phyloP scores from a whole-genome alignment of 2,113 vertebrate species.

The Ahaetulla prasina region DNA sequence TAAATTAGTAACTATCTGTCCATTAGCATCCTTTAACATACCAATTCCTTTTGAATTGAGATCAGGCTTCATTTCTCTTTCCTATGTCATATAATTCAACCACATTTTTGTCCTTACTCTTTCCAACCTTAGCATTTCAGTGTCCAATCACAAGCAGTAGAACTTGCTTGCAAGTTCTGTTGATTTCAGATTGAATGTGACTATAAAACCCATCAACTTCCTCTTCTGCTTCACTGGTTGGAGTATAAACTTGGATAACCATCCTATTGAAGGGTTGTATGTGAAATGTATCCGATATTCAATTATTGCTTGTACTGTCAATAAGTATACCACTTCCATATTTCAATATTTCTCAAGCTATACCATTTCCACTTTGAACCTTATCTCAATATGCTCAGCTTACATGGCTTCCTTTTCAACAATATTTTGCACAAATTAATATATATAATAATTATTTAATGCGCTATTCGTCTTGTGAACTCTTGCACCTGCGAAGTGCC shows the following conservation, averaged over 20 bases:
- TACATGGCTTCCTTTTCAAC: not conserved
- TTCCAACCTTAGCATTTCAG: not conserved
- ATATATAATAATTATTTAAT: not conserved
- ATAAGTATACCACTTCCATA: not conserved
- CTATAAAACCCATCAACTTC: not conserved
- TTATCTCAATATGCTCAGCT: not conserved
- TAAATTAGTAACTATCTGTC: not conserved
- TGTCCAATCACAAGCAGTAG: not conserved
- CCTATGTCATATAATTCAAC: not conserved
- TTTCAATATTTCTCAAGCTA: not conserved
- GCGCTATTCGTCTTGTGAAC: no score
- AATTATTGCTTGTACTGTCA: not conserved
- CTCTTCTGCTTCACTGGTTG: not conserved
- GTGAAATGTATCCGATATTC: not conserved
- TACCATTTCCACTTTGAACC: not conserved
- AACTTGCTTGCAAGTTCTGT: not conserved
- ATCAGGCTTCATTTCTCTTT: not conserved
- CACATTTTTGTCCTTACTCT: not conserved
- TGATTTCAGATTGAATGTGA: not conserved
- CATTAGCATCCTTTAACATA: not conserved
- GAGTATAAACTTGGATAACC: not conserved
- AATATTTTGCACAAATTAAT: not conserved
- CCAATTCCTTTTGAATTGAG: not conserved
- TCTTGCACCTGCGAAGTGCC: no score
- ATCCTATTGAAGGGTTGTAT: not conserved